Conservation (phyloP, 1,140 invertebrate species). For the Penaeus indicus region DNA sequence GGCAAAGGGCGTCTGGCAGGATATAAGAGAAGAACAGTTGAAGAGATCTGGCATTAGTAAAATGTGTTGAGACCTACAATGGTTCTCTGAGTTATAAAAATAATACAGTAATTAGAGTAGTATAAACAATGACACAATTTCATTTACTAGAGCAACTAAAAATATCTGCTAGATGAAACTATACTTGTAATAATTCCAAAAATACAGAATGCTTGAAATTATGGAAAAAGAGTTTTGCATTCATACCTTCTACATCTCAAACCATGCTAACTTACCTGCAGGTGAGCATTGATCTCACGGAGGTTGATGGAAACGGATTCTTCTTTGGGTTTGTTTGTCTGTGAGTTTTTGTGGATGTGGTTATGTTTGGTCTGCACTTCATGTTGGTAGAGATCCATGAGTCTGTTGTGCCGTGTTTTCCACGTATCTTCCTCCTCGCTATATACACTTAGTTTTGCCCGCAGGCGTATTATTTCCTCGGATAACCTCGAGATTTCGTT, state of each 20-base stretch:
- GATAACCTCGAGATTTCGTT: slow-evolving; percentile 42
- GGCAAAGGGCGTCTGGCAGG: slow-evolving; percentile 43
- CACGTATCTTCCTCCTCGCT: slow-evolving; percentile 45
- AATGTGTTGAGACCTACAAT: background rate
- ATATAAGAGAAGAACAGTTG: background rate
- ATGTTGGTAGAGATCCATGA: slow-evolving; percentile 50
- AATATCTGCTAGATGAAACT: no score
- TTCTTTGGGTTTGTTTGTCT: slow-evolving; percentile 25
- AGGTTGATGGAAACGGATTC: slow-evolving; percentile 38
- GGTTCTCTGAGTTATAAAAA: no score
- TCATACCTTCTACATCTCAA: background rate
- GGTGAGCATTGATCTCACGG: slow-evolving; percentile 45
- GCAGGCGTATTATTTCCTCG: slow-evolving; percentile 37
- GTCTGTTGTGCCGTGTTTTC: slow-evolving; percentile 41
- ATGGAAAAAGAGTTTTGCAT: background rate
- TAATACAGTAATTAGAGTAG: no score
- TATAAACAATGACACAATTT: no score
- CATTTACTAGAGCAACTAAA: no score
- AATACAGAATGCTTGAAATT: background rate
- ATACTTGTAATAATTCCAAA: no score
- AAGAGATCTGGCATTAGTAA: background rate
- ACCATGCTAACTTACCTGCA: slow-evolving; percentile 17
- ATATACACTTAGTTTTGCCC: slow-evolving; percentile 31
- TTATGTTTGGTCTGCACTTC: slow-evolving; percentile 13
- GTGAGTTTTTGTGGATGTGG: slow-evolving; percentile 22